Percentiles rank a stretch among this genome's conserved stretches.
Evolutionary conservation across 2,888 invertebrate genomes (phyloP).

Genomic region (Hipparchia sbordonii): DNA sequence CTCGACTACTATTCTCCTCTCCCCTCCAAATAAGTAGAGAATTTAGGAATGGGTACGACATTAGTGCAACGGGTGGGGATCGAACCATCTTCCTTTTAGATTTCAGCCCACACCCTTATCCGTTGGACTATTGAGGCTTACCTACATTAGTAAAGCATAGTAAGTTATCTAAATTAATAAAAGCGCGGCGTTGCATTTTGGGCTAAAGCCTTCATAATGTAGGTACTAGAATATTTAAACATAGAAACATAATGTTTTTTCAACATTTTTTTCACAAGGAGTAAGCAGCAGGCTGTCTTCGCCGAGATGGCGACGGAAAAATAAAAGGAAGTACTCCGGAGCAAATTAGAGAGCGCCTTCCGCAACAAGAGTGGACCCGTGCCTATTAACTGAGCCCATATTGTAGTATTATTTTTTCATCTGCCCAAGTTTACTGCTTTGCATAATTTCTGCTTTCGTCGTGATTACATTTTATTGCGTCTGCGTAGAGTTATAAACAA

Average conservation of each 20-base stretch:
- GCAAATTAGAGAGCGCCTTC: slow-evolving; percentile 72
- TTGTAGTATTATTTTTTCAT: slow-evolving; percentile 76
- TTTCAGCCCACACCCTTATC: too few species aligned
- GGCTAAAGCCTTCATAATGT: too few species aligned
- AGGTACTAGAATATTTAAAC: background rate
- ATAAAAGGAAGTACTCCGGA: slow-evolving; percentile 65
- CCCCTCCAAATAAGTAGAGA: too few species aligned
- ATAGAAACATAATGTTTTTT: slow-evolving; percentile 27
- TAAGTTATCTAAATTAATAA: too few species aligned
- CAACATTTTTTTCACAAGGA: slow-evolving; percentile 52
- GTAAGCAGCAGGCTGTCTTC: slow-evolving; percentile 46
- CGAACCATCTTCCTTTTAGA: too few species aligned
- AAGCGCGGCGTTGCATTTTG: too few species aligned
- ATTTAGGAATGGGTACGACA: too few species aligned
- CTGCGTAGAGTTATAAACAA: slow-evolving; percentile 3
- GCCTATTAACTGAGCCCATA: slow-evolving; percentile 66
- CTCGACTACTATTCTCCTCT: too few species aligned
- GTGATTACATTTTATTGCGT: slow-evolving; percentile 16
- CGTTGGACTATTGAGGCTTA: too few species aligned
- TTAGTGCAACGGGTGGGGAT: too few species aligned
- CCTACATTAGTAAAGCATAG: too few species aligned
- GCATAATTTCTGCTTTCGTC: slow-evolving; percentile 54
- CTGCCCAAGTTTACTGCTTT: slow-evolving; percentile 51
- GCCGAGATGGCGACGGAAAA: slow-evolving; percentile 57
- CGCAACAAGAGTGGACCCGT: slow-evolving; percentile 73